Base-by-base conservation (phyloP, 2,888 invertebrate species). In the Andrena praecox region DNA sequence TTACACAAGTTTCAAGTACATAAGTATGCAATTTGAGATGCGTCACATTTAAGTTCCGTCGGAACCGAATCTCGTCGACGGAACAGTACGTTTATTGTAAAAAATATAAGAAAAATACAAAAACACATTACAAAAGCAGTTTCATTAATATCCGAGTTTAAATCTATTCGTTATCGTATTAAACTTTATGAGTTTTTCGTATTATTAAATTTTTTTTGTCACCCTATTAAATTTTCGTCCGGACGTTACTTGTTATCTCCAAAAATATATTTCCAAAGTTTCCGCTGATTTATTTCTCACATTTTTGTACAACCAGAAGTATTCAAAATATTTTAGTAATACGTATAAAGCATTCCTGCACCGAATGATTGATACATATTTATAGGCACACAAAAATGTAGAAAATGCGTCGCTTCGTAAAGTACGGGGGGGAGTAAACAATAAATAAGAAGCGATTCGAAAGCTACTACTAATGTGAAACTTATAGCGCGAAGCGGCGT, bases 191-290 rank as follows among this genome's bases (percentile, higher is more conserved):
- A 42, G 42, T 42, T 16, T 42, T 3, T 16, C 42, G 16, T 42
- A 42, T 59, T 54, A 16, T 72, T 27, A 6, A n/a, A 56, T 64
- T 29, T 59, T 59, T 10, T 33, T 33, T 27, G 31, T 59, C 12
- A 29, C 31, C 16, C 10, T 35, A 56, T 29, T 63, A 63, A 2
- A 71, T 2, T 70, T 63, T 16, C 24, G 27, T 56, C 29, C 12
- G 31, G 27, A 60, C 8, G 3, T 59, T 42, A 62, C 3, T 52
- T 42, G 60, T 54, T 64, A 10, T 35, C 62, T 33, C 27, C 42
- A 78, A 71, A 78, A 71, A 77, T 78, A 74, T 71, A 62, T 67
- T 62, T 80, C 71, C 0, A 56, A 59, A 59, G n/a, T n/a, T n/a
- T n/a, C n/a, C n/a, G n/a, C n/a, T n/a, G n/a, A 20, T 20, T 0